phyloP scores from a whole-genome alignment of 2,888 invertebrate genomes.

The Oxyteleia sp. region DNA sequence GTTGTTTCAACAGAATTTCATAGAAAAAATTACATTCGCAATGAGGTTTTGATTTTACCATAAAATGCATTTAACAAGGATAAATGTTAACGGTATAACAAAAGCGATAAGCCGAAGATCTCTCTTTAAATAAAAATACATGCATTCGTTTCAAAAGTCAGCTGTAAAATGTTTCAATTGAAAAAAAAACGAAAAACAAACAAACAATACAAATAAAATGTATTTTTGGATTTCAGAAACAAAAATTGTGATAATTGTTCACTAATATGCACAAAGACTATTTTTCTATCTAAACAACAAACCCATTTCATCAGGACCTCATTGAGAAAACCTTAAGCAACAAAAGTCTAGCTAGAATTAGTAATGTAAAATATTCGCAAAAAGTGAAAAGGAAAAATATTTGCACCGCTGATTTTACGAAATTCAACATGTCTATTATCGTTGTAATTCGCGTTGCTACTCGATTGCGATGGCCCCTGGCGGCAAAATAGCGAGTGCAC shows the following conservation, averaged over 20 bases:
- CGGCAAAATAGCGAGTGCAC: too few species aligned
- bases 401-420: constrained; percentile 60
- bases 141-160: constrained; percentile 7
- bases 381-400: not conserved
- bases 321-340: constrained; percentile 54
- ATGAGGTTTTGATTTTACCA: constrained; percentile 62
- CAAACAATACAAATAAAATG: too few species aligned
- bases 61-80: constrained; percentile 22
- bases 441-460: too few species aligned
- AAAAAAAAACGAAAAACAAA: constrained; percentile 10
- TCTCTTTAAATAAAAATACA: constrained; percentile 13
- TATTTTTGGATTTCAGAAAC: constrained; percentile 54
- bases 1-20: constrained; percentile 54
- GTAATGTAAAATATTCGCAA: constrained; percentile 37
- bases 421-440: too few species aligned
- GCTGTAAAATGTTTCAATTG: constrained; percentile 17
- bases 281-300: constrained; percentile 62
- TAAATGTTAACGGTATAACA: not conserved
- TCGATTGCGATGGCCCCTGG: too few species aligned
- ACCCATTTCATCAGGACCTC: constrained; percentile 61
- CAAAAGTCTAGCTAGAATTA: constrained; percentile 37
- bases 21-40: constrained; percentile 43
- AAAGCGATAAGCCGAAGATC: not conserved
- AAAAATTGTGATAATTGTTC: constrained; percentile 59
- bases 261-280: constrained; percentile 45